Percentiles rank a stretch among this genome's conserved stretches.
Conservation (phyloP, 1,140 invertebrate genomes). For the Diabrotica undecimpunctata region DNA sequence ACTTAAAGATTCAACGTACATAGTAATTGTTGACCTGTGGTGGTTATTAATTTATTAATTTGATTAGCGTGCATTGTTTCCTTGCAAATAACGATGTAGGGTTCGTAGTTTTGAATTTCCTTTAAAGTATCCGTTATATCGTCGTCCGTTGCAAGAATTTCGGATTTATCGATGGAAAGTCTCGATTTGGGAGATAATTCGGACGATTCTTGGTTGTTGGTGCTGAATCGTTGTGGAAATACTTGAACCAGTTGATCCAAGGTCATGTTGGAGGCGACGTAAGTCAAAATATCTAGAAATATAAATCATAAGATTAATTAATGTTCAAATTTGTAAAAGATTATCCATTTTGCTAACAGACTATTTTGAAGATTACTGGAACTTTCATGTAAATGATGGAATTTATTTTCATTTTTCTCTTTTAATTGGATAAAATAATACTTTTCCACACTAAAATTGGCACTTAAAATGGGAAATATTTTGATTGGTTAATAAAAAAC, state of each 20-base stretch:
- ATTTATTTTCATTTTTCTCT: no score
- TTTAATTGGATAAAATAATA: no score
- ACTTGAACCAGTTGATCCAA: constrained; percentile 51
- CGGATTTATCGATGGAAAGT: constrained; percentile 7
- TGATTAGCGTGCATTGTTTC: constrained; percentile 59
- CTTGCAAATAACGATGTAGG: constrained; percentile 53
- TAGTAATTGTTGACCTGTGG: constrained; percentile 58
- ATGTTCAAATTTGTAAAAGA: no score
- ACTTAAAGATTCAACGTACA: constrained; percentile 52
- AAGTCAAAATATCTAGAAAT: constrained; percentile 50
- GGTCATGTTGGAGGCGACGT: constrained; percentile 50
- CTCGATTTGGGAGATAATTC: neutral
- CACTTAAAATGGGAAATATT: no score
- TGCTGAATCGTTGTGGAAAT: constrained; percentile 49
- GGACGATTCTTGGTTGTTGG: constrained; percentile 9
- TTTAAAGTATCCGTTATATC: constrained; percentile 37
- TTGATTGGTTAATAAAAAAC: no score
- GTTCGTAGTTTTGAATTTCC: constrained; percentile 46
- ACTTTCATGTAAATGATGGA: no score
- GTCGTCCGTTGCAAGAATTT: constrained; percentile 17
- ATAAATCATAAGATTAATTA: neutral
- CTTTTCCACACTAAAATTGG: no score
- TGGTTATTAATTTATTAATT: constrained; percentile 58
- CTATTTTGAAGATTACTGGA: no score
- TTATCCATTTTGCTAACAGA: no score